A percentile compares a stretch with the other conserved stretches of the same genome.
Evolutionary conservation across 1,140 invertebrate genomes (phyloP).

Genomic region (Heliconius eleuchia): DNA sequence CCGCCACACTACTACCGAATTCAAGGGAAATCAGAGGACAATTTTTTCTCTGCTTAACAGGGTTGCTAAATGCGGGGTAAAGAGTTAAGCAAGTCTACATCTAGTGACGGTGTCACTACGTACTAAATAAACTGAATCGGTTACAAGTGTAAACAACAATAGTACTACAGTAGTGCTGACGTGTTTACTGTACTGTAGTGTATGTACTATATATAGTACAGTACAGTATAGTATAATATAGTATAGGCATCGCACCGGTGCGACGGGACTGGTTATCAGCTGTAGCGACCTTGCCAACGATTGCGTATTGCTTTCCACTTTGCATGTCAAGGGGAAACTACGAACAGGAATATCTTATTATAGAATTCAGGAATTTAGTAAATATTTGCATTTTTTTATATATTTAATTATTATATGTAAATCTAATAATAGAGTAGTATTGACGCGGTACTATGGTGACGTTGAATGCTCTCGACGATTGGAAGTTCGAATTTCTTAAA

Average conservation of each 20-base stretch:
- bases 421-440: not conserved
- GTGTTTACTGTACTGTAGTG: slow-evolving; percentile 1
- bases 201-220: not conserved
- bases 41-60: not conserved
- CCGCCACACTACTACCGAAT: no score
- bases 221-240: not conserved
- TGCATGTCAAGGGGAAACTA: slow-evolving; percentile 18
- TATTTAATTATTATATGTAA: not conserved
- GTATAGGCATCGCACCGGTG: slow-evolving; percentile 27
- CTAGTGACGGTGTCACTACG: no score
- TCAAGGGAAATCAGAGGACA: no score
- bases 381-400: not conserved
- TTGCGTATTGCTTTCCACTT: slow-evolving; percentile 12
- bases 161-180: not conserved
- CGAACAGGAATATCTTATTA: slow-evolving; percentile 8
- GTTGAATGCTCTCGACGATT: no score
- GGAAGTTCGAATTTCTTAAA: no score
- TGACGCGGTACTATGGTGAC: not conserved
- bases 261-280: slow-evolving; percentile 36
- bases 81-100: no score
- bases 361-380: not conserved
- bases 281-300: slow-evolving; percentile 30
- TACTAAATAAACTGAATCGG: not conserved
- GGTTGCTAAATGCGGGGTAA: not conserved
- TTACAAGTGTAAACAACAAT: slow-evolving; percentile 19